phyloP scores from a whole-genome alignment of 2,888 invertebrate species.

The Caradrina clavipalpis region DNA sequence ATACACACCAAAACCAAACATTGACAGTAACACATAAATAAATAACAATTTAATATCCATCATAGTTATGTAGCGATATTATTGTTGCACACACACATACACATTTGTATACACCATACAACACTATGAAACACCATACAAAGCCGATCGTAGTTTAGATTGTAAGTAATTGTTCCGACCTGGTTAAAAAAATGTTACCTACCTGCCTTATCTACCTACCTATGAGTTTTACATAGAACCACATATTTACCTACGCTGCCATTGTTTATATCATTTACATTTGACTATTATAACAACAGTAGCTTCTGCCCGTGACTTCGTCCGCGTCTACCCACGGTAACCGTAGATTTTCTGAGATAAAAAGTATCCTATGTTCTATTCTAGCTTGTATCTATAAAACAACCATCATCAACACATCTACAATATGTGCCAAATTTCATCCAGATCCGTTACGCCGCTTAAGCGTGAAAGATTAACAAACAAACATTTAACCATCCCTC shows the following conservation, averaged over 20 bases:
- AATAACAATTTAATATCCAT: slow-evolving; percentile 66
- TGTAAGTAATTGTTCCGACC: slow-evolving; percentile 72
- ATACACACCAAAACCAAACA: background rate
- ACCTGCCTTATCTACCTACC: slow-evolving; percentile 4
- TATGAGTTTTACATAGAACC: slow-evolving; percentile 25
- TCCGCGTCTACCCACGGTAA: no score
- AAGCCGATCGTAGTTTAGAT: slow-evolving; percentile 74
- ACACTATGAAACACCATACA: slow-evolving; percentile 50
- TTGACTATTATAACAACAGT: background rate
- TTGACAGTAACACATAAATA: slow-evolving; percentile 60
- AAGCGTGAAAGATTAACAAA: no score
- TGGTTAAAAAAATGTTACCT: slow-evolving; percentile 64
- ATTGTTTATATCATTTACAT: background rate
- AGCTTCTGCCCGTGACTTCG: no score
- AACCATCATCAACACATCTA: no score
- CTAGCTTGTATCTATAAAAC: no score
- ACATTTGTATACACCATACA: slow-evolving; percentile 26
- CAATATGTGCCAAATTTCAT: no score
- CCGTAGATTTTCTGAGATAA: no score
- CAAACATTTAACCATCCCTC: no score
- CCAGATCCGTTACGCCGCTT: no score
- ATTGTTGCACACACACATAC: slow-evolving; percentile 46
- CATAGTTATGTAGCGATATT: slow-evolving; percentile 54
- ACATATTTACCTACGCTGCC: slow-evolving; percentile 18
- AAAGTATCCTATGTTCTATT: no score